Evolutionary conservation across 2,888 invertebrate genomes (phyloP), one percentile per base, ranked within the genome.

Genomic region (Perithous albicinctus): DNA sequence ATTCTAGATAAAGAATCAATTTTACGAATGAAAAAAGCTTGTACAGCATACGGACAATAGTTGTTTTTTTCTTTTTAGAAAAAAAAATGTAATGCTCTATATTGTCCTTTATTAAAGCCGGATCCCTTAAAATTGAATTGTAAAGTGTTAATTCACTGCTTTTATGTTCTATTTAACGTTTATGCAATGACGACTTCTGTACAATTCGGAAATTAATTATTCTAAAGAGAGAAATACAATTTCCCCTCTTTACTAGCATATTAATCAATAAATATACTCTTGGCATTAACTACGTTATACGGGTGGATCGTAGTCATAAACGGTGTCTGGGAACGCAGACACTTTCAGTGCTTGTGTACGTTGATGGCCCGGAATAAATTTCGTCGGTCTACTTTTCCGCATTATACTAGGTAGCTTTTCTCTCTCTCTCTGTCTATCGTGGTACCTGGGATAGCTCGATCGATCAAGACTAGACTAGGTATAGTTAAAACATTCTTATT

Each of bases 241-340:
- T 73, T 61, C 35, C 35, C 54, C 66, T 66, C 51, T 69, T 69
- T 15, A 38, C 15, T 32, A 12, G 48, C 29, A 56, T 12, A 89
- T 88, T 88, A 88, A 89, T 90, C 89, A 88, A 87, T 88, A 89
- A 86, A 87, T 87, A 86, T 86, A 85, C 86, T 84, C 78, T 82
- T 86, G 84, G 86, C 88, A 86, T 90, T 89, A 89, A 89, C 87
- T 82, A 83, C 83, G 86, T 86, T 87, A 85, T 54, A 75, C 69
- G 61, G 67, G 79, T 26, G 43, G 69, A 81, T 74, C 46, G 79
- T 59, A 86, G 77, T 86, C 88, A 85, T 89, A 89, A 90, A 90
- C 86, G 86, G 76, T 80, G 89, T 89, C 90, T 90, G 89, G 86
- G 82, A 88, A 86, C 86, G 86, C 86, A 86, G 88, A 88, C 88